A percentile compares a stretch with the other conserved stretches of the same genome.
phyloP scores from a whole-genome alignment of 2,113 vertebrate genomes.

The Ophthalmolycus amberensis region DNA sequence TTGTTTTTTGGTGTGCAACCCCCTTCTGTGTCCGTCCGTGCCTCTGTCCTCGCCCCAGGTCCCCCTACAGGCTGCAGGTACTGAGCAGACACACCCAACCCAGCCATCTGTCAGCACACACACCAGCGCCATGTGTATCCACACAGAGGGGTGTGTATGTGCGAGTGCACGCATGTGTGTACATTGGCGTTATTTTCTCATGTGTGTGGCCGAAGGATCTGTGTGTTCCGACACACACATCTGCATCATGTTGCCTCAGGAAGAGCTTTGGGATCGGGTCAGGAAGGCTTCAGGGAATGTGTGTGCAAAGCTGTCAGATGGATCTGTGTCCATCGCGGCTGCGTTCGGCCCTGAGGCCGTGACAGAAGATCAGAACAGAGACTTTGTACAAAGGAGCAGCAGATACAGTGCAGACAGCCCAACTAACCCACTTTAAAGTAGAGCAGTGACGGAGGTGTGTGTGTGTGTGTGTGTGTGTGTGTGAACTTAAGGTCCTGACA shows the following conservation, averaged over 20 bases:
- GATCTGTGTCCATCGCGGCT: slow-evolving; percentile 75
- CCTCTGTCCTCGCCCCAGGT: slow-evolving; percentile 39
- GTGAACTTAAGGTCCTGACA: slow-evolving; percentile 24
- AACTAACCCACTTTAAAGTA: slow-evolving; percentile 74
- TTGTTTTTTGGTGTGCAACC: not conserved
- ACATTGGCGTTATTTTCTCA: not conserved
- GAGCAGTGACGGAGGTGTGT: slow-evolving; percentile 49
- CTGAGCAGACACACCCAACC: slow-evolving; percentile 20
- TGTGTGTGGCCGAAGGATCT: slow-evolving; percentile 36
- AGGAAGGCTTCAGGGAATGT: slow-evolving; percentile 48
- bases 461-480: not conserved
- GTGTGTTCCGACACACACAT: slow-evolving; percentile 50
- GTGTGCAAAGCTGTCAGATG: slow-evolving; percentile 73
- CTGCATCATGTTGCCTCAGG: slow-evolving; percentile 57
- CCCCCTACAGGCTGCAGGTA: slow-evolving; percentile 58
- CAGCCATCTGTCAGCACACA: slow-evolving; percentile 53
- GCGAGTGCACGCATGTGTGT: not conserved
- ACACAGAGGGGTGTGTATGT: slow-evolving; percentile 12
- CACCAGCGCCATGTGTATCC: slow-evolving; percentile 31
- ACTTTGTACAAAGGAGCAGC: slow-evolving; percentile 71
- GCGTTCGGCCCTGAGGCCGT: slow-evolving; percentile 59
- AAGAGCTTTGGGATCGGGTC: slow-evolving; percentile 64
- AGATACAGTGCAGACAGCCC: slow-evolving; percentile 60
- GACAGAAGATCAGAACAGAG: slow-evolving; percentile 71
- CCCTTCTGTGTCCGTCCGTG: not conserved